A percentile compares a stretch with the other conserved stretches of the same genome.
phyloP scores from a whole-genome alignment of 2,797 vertebrate species.

The Nannoperca obscura region DNA sequence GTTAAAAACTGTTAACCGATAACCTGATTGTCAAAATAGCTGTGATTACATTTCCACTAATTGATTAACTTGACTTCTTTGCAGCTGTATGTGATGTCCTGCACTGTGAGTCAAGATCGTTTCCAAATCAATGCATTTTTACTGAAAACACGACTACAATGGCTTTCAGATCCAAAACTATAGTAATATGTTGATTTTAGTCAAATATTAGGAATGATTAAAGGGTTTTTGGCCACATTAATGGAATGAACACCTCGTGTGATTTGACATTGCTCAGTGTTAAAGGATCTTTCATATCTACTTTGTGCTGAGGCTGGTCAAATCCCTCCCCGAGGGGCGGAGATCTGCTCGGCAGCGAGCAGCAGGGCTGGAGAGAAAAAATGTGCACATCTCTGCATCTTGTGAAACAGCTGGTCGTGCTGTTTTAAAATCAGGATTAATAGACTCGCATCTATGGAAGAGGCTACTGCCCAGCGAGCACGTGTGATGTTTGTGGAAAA shows the following conservation, averaged over 20 bases:
- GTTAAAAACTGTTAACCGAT: not conserved
- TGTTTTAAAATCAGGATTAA: slow-evolving; percentile 69
- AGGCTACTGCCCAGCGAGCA: slow-evolving; percentile 21
- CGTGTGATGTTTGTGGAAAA: slow-evolving; percentile 5
- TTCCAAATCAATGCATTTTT: not conserved
- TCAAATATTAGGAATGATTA: not conserved
- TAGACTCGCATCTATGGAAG: slow-evolving; percentile 35
- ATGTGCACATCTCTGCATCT: slow-evolving; percentile 63
- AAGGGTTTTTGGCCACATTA: not conserved
- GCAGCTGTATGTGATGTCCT: not conserved
- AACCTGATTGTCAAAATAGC: not conserved
- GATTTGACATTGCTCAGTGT: slow-evolving; percentile 1
- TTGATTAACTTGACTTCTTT: not conserved
- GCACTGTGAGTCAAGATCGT: not conserved
- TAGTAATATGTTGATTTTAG: not conserved
- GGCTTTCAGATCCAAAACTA: not conserved
- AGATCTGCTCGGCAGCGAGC: slow-evolving; percentile 30
- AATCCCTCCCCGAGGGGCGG: slow-evolving; percentile 35
- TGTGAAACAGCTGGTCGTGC: slow-evolving; percentile 60
- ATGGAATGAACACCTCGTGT: not conserved
- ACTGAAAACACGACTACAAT: not conserved
- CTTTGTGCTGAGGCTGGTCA: slow-evolving; percentile 59
- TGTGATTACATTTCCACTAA: not conserved
- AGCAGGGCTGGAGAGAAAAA: slow-evolving; percentile 16
- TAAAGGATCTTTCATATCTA: slow-evolving; percentile 23